Base-by-base conservation (phyloP, 2,888 invertebrate genomes). In the Pachycephus smyrnensis region DNA sequence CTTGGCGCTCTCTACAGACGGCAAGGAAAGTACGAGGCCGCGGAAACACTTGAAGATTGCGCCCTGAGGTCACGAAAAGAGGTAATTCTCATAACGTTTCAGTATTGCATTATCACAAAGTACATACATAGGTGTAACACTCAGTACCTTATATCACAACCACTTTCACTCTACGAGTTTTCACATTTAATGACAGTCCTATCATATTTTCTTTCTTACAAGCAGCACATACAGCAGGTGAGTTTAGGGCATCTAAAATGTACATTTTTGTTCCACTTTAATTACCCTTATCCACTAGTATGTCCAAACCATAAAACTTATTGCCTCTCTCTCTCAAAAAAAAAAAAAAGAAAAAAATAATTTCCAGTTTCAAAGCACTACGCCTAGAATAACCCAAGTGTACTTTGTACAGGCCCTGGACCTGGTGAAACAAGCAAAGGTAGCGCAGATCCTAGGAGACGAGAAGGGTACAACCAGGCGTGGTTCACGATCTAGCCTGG, bases 21-120 rank as follows among this genome's bases (percentile, higher is more conserved):
- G 83, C 99, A 99, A 93, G 99, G 99, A 86, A 99, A 99, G 93
- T 99, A 98, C 92, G 99, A 99, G 92, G 99, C 99, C 11, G 99
- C 99, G 0, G 99, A 99, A 92, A 99, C 98, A 0, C 94, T 99
- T 37, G 99, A 99, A 91, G 99, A 99, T 93, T 99, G 99, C 93
- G 99, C 99, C 69, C 94, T 98, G 86, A 95, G 99, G 90, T 98
- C 98, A 91, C 95, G 98, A 92, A 98, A 98, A 94, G 98, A 98
- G 95, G 98, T 98, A 91, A 90, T 88, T 87, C 76, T 78, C 68
- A 77, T 1, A 55, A 55, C 23, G 23, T 55, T 23, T 55, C 55
- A 9, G 6, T 55, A 55, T 23, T 15, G 9, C 55, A 2, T 23
- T 23, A 23, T 55, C 55, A 23, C 55, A 9, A 55, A 55, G 9